Conservation (phyloP, 2,888 invertebrate genomes). For the Melitaea athalia region DNA sequence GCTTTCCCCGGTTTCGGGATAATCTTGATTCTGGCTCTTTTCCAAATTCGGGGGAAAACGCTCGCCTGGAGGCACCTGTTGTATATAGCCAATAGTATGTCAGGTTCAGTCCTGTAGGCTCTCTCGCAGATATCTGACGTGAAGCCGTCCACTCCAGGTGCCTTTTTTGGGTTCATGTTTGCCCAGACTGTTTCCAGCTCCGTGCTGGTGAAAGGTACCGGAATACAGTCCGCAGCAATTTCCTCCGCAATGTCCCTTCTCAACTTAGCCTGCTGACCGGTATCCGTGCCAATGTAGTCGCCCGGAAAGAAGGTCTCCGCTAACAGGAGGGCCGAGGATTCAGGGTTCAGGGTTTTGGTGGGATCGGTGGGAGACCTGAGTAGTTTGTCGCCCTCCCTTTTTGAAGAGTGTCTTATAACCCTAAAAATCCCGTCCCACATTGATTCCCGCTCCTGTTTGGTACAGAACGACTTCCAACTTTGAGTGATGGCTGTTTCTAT, state of each 20-base stretch:
- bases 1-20: too few species aligned
- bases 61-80: slow-evolving; percentile 26
- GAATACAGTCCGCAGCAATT: not conserved
- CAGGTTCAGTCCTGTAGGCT: not conserved
- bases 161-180: slow-evolving; percentile 33
- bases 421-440: slow-evolving; percentile 38
- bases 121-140: slow-evolving; percentile 24
- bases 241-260: not conserved
- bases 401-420: slow-evolving; percentile 19
- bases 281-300: not conserved
- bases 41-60: slow-evolving; percentile 32
- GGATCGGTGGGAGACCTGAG: too few species aligned
- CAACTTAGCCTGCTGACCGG: not conserved
- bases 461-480: slow-evolving; percentile 5
- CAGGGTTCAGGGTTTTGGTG: not conserved
- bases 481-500: slow-evolving; percentile 32
- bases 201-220: not conserved
- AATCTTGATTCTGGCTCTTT: slow-evolving; percentile 11
- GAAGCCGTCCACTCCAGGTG: slow-evolving; percentile 9
- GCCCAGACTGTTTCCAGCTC: slow-evolving; percentile 16
- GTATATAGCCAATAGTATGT: not conserved
- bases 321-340: not conserved
- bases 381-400: not conserved
- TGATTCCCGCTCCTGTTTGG: slow-evolving; percentile 31
- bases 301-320: slow-evolving; percentile 4